Evolutionary conservation across 2,888 invertebrate species (phyloP), one percentile per base, ranked within the genome.

Genomic region (Azorinus chamasolen): DNA sequence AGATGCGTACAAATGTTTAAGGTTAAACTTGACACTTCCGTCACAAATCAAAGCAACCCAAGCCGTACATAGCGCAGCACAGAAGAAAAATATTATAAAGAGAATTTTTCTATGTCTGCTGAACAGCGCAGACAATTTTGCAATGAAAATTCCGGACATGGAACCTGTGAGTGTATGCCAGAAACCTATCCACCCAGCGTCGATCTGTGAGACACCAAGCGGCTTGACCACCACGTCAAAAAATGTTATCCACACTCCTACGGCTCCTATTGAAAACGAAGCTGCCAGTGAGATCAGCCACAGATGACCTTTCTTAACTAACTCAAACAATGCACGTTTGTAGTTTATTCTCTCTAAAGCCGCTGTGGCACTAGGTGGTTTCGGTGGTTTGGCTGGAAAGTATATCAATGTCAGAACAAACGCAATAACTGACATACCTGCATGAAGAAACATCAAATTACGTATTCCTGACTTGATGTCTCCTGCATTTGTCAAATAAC

Each of bases 301-400:
- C 22, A 78, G 41, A 1, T 69, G 45, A 5, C 73, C 61, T 37
- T 78, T 78, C 5, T 43, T 58, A 2, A 78, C 4, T 6, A 72
- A 37, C n/a, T 22, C n/a, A n/a, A 27, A 6, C 14, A 73, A 4
- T 10, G 72, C 89, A 6, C 55, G 55, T 43, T 73, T 72, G 68
- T 86, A 90, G 41, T 87, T 65, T 27, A 82, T 75, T 20, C 90
- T 61, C 22, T 82, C 65, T 6, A 87, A 45, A 2, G 86, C 72
- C 1, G 89, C 89, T 18, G 88, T 84, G 3, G 75, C 65, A 54
- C 88, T 88, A 10, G 91, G 90, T 14, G 91, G 89, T 1, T 55
- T 51, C 1, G 87, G 87, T 10, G 90, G 91, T 41, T 79, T 85
- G 24, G 80, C 75, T 3, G 91, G 91, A 69, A 90, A 91, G 62